A percentile compares a stretch with the other conserved stretches of the same genome.
These are phyloP conservation scores for Takifugu rubripes DNA, from an alignment of 2,797 vertebrate species.

Conservation along the genomic window DNA sequence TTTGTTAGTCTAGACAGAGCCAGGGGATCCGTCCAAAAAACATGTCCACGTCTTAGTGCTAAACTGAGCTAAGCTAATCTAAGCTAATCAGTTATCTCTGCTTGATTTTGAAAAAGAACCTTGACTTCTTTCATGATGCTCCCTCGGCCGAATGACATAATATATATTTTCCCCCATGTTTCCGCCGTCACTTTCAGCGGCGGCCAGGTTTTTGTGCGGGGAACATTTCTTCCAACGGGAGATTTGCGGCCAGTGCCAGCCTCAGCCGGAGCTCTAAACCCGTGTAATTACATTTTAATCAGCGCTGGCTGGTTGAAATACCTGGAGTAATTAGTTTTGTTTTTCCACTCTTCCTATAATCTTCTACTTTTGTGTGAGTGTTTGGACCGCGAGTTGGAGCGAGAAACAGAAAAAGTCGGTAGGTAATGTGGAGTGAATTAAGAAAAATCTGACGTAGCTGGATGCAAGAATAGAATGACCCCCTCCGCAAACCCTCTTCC, in stretches of 20 bases:
- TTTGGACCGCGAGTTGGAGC: constrained; percentile 42
- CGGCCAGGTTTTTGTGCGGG: constrained; percentile 39
- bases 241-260: constrained; percentile 53
- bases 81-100: neutral
- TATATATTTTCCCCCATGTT: constrained; percentile 19
- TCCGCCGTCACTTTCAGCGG: constrained; percentile 36
- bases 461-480: constrained; percentile 61
- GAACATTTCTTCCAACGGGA: constrained; percentile 54
- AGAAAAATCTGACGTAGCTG: constrained; percentile 53
- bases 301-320: constrained; percentile 71
- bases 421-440: constrained; percentile 61
- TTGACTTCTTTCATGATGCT: neutral
- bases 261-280: constrained; percentile 63
- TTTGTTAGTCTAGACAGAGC: neutral
- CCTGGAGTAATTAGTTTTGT: constrained; percentile 73
- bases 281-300: constrained; percentile 74
- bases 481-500: constrained; percentile 11
- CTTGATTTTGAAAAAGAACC: neutral
- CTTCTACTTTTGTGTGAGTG: constrained; percentile 60
- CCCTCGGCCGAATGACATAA: constrained; percentile 3
- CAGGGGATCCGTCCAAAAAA: neutral
- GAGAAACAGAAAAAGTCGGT: constrained; percentile 38
- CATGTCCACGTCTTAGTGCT: neutral
- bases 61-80: constrained; percentile 1
- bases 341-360: constrained; percentile 72